Conservation (phyloP, 2,888 invertebrate genomes). For the Ophion costatus region DNA sequence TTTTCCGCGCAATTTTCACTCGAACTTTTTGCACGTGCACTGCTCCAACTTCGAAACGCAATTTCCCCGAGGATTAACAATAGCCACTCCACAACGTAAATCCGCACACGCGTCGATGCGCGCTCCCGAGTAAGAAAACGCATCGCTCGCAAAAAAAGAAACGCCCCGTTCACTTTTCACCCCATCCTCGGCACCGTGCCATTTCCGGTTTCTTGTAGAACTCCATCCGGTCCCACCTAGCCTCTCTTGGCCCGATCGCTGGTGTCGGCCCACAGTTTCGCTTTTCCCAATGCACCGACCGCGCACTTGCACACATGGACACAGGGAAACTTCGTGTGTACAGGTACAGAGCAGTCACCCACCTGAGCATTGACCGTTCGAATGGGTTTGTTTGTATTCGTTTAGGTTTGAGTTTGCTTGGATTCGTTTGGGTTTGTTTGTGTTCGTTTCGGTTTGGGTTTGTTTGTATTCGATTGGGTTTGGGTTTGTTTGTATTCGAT, state of each 20-base stretch:
- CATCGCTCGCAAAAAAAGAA: neutral
- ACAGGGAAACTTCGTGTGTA: neutral
- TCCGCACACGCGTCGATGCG: neutral
- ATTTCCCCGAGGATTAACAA: neutral
- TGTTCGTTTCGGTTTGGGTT: too few species aligned
- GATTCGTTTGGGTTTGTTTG: too few species aligned
- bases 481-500: too few species aligned
- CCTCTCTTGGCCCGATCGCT: neutral
- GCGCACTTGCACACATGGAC: neutral
- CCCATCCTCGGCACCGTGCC: neutral
- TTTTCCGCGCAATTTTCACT: neutral
- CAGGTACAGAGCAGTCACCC: too few species aligned
- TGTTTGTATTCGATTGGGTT: too few species aligned
- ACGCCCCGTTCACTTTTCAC: neutral
- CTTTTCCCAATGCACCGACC: neutral
- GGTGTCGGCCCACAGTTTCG: neutral
- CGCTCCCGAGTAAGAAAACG: neutral
- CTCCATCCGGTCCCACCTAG: neutral
- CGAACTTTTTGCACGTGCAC: neutral
- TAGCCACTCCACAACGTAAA: neutral
- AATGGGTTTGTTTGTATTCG: too few species aligned
- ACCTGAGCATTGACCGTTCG: too few species aligned
- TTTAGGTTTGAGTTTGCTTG: too few species aligned
- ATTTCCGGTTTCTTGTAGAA: neutral
- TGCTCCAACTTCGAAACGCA: neutral